phyloP scores from a whole-genome alignment of 2,888 invertebrate species.

The Pristionchus fissidentatus region DNA sequence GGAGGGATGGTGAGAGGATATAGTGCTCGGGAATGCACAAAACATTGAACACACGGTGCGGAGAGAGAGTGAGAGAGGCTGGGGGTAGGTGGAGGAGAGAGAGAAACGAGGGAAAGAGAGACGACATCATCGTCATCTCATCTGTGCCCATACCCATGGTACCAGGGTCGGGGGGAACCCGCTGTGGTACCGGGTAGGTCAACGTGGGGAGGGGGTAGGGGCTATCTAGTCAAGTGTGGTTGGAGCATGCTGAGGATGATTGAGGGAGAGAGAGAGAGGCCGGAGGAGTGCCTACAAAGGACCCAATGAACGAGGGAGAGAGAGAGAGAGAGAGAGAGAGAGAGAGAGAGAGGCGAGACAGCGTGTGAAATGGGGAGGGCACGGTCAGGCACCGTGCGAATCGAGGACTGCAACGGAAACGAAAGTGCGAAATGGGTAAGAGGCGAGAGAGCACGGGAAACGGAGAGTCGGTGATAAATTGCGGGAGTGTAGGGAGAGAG shows the following conservation, averaged over 20 bases:
- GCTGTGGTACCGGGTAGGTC: neutral
- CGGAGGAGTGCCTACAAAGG: neutral
- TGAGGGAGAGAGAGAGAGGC: slow-evolving; percentile 39
- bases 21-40: slow-evolving; percentile 42
- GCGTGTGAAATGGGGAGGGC: slow-evolving; percentile 1
- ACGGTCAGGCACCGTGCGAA: neutral
- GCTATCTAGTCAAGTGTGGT: slow-evolving; percentile 42
- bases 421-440: neutral
- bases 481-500: too few species aligned
- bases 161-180: neutral
- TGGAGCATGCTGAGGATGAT: slow-evolving; percentile 47
- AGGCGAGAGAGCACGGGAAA: neutral
- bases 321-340: neutral
- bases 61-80: neutral
- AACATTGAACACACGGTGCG: slow-evolving; percentile 43
- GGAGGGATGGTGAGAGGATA: neutral
- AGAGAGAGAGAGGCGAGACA: slow-evolving; percentile 32
- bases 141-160: neutral
- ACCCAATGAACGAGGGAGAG: neutral
- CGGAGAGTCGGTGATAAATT: too few species aligned
- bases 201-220: neutral
- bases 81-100: neutral
- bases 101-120: neutral
- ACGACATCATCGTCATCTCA: slow-evolving; percentile 2
- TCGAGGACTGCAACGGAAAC: too few species aligned